Conservation (phyloP, 1,140 invertebrate genomes). For the Tetraneura akinire region DNA sequence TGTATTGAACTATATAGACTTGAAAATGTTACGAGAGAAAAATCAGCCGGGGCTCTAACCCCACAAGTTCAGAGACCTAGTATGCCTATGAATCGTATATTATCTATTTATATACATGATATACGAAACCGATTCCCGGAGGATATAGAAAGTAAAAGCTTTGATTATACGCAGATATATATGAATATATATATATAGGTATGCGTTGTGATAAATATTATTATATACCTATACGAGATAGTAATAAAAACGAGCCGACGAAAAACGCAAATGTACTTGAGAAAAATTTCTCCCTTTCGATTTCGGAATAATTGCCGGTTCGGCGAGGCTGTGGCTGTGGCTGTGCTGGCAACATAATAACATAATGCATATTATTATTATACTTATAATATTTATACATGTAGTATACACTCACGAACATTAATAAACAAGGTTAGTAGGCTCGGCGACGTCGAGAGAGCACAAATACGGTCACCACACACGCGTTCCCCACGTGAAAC, state of each 20-base stretch:
- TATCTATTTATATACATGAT: no score
- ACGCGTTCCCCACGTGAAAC: constrained; percentile 10
- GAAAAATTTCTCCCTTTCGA: constrained; percentile 45
- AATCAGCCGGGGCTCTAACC: no score
- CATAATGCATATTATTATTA: no score
- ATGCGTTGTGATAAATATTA: no score
- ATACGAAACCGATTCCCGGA: not conserved
- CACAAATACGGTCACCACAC: not conserved
- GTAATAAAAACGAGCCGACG: constrained; percentile 13
- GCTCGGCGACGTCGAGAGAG: constrained; percentile 32
- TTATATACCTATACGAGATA: no score
- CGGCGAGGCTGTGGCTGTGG: not conserved
- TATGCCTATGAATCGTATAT: no score
- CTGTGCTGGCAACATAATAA: not conserved
- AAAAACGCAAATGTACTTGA: constrained; percentile 1
- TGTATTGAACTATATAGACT: no score
- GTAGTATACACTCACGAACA: constrained; percentile 28
- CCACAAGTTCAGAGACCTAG: no score
- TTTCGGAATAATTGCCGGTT: constrained; percentile 35
- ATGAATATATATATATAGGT: no score
- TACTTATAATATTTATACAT: no score
- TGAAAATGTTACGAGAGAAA: no score
- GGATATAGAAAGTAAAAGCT: constrained; percentile 37
- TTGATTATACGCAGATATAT: no score
- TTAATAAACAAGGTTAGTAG: constrained; percentile 44